Conservation (phyloP, 2,888 invertebrate species). For the Autographa pulchrina region DNA sequence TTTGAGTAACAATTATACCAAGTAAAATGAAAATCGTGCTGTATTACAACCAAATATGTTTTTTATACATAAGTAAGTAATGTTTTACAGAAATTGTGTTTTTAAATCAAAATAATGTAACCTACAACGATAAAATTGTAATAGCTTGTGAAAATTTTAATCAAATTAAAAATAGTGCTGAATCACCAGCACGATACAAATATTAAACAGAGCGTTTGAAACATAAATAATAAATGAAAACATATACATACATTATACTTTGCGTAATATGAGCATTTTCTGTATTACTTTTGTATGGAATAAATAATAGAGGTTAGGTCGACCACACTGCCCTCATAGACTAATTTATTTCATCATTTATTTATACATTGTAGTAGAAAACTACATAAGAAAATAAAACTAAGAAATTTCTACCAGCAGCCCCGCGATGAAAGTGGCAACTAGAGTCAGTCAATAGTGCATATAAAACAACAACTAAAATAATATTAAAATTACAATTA, state of each 20-base stretch:
- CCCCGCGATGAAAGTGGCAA: too few species aligned
- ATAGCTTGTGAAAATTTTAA: neutral
- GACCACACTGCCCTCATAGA: too few species aligned
- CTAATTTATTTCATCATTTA: too few species aligned
- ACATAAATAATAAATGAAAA: neutral
- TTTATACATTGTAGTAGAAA: too few species aligned
- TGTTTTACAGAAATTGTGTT: neutral
- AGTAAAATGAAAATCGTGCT: neutral
- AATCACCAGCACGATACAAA: neutral
- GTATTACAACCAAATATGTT: neutral
- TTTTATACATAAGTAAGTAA: neutral
- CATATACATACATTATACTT: neutral
- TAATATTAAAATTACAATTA: too few species aligned
- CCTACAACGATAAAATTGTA: neutral
- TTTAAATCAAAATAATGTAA: neutral
- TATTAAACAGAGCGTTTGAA: neutral
- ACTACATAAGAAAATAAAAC: too few species aligned
- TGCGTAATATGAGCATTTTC: neutral
- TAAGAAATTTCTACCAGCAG: too few species aligned
- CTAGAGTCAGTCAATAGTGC: too few species aligned
- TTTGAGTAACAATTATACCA: neutral
- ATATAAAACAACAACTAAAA: too few species aligned
- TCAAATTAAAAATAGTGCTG: slow-evolving; percentile 1
- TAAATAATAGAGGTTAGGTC: neutral
- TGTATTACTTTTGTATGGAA: neutral